Evolutionary conservation across 1,140 invertebrate species (phyloP).

Genomic region (Euschistus heros): DNA sequence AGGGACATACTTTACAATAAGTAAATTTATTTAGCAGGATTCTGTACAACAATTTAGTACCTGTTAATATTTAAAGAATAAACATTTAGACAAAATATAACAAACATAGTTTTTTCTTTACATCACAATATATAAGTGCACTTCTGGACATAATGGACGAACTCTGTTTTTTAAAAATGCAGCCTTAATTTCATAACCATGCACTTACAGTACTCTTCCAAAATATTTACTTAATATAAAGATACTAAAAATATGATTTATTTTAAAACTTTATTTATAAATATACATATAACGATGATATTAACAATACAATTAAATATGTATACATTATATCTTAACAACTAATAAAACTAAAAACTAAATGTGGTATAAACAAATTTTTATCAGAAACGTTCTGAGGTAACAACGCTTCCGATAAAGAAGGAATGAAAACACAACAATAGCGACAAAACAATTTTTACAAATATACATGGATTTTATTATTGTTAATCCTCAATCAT

Average conservation of each 20-base stretch:
- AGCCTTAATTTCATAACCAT: too few relatives aligned
- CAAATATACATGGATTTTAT: too few relatives aligned
- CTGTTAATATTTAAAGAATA: slow-evolving; percentile 13
- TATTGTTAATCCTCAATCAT: too few relatives aligned
- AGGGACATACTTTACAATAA: slow-evolving; percentile 4
- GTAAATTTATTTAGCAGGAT: background rate
- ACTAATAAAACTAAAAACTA: slow-evolving; percentile 9
- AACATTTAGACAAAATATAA: slow-evolving; percentile 10
- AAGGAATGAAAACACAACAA: slow-evolving; percentile 3
- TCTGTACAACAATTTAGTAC: slow-evolving; percentile 2
- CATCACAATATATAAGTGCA: slow-evolving; percentile 12
- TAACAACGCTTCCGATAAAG: too few relatives aligned
- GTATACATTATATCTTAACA: slow-evolving; percentile 1
- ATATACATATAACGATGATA: slow-evolving; percentile 4
- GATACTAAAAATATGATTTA: too few relatives aligned
- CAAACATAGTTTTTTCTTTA: slow-evolving; percentile 9
- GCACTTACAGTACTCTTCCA: too few relatives aligned
- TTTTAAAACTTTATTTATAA: slow-evolving; percentile 11
- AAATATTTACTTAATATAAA: too few relatives aligned
- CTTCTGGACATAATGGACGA: background rate
- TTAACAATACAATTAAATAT: slow-evolving; percentile 13
- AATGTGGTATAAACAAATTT: slow-evolving; percentile 4
- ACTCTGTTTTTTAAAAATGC: too few relatives aligned
- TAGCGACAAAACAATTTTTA: too few relatives aligned
- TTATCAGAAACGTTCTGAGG: too few relatives aligned